Conservation (phyloP, 2,888 invertebrate species). For the Drosophila monieri region DNA sequence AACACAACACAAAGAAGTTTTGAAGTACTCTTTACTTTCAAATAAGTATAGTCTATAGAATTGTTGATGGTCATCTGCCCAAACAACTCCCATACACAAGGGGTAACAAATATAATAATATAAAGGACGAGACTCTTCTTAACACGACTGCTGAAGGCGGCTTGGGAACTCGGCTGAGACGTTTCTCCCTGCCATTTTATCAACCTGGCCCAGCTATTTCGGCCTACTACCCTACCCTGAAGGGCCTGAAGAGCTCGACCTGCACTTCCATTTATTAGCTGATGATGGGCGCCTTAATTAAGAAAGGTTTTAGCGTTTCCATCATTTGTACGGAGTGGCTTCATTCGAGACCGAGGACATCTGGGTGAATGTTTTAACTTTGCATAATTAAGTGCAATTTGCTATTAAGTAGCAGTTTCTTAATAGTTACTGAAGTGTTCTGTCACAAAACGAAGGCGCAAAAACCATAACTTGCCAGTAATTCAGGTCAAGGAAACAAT, state of each 20-base stretch:
- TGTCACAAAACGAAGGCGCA: not conserved
- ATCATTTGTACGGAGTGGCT: constrained; percentile 48
- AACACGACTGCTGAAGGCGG: constrained; percentile 51
- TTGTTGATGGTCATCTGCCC: not conserved
- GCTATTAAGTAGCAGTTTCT: constrained; percentile 8
- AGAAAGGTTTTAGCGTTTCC: constrained; percentile 60
- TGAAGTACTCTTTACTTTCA: not conserved
- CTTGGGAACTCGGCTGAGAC: constrained; percentile 54
- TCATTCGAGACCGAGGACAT: constrained; percentile 14
- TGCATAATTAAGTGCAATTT: constrained; percentile 62
- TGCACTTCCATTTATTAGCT: constrained; percentile 53
- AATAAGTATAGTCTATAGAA: too few relatives aligned
- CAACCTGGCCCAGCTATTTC: constrained; percentile 68
- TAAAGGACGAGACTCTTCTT: constrained; percentile 29
- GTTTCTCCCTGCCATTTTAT: constrained; percentile 57
- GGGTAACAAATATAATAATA: constrained; percentile 46
- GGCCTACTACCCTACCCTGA: constrained; percentile 11
- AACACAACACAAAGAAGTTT: not conserved
- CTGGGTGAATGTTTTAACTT: constrained; percentile 34
- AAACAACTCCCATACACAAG: not conserved
- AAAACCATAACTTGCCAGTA: constrained; percentile 51
- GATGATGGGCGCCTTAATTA: constrained; percentile 61
- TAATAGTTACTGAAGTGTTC: constrained; percentile 15
- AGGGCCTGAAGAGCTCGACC: constrained; percentile 1
- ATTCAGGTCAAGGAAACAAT: constrained; percentile 78